Evolutionary conservation across 2,113 vertebrate genomes (phyloP).

Genomic region (Hippocampus barbouri): DNA sequence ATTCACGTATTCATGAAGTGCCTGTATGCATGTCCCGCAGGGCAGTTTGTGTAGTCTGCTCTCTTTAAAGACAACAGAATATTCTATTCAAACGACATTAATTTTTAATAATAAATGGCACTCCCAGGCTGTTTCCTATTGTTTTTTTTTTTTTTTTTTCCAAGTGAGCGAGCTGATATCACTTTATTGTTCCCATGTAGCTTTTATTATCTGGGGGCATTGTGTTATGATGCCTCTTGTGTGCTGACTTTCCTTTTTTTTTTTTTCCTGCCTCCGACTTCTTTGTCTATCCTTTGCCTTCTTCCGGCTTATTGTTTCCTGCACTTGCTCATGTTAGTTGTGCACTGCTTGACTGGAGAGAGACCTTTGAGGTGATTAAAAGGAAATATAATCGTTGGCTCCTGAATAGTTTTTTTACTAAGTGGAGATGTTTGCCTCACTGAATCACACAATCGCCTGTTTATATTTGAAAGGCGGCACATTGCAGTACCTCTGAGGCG

Average conservation of each 20-base stretch:
- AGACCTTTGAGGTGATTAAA: slow-evolving; percentile 90
- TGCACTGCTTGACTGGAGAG: slow-evolving; percentile 73
- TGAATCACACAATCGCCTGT: slow-evolving; percentile 84
- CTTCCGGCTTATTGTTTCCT: slow-evolving; percentile 1
- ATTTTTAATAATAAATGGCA: slow-evolving; percentile 76
- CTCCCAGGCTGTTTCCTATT: slow-evolving; percentile 75
- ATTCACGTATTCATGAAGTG: slow-evolving; percentile 31
- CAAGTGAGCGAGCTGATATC: slow-evolving; percentile 83
- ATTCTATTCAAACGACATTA: slow-evolving; percentile 72
- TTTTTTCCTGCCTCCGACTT: slow-evolving; percentile 21
- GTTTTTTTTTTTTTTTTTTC: slow-evolving; percentile 61
- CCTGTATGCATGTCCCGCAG: slow-evolving; percentile 42
- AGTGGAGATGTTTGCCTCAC: slow-evolving; percentile 79
- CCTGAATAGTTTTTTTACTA: slow-evolving; percentile 73
- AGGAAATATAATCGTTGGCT: slow-evolving; percentile 79
- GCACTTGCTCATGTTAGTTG: slow-evolving; percentile 47
- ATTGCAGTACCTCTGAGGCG: slow-evolving; percentile 74
- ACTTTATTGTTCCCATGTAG: slow-evolving; percentile 73
- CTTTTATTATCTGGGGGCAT: slow-evolving; percentile 77
- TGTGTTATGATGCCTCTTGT: slow-evolving; percentile 65
- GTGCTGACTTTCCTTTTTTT: slow-evolving; percentile 26
- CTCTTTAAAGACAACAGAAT: slow-evolving; percentile 68
- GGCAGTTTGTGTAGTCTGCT: slow-evolving; percentile 31
- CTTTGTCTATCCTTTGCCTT: slow-evolving; percentile 47
- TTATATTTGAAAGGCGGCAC: slow-evolving; percentile 84